These are phyloP conservation scores for Catocala nupta DNA, from an alignment of 2,888 invertebrate genomes.

Conservation along the genomic window DNA sequence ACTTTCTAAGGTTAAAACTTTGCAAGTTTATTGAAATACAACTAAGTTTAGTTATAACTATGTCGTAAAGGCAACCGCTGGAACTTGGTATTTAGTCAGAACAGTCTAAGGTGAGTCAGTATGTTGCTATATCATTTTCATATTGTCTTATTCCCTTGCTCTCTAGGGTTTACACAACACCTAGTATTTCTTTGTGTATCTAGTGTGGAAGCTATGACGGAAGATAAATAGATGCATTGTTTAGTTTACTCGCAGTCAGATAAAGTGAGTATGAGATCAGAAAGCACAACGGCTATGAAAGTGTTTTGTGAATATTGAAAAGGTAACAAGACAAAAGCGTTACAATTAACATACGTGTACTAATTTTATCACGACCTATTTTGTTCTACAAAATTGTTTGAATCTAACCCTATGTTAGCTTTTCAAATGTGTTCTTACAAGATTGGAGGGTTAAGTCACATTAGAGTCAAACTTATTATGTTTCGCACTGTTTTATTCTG, in stretches of 20 bases:
- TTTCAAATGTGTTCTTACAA: too few species aligned
- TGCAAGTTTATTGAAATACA: slow-evolving; percentile 38
- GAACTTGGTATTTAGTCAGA: slow-evolving; percentile 31
- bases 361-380: too few species aligned
- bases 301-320: not conserved
- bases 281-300: not conserved
- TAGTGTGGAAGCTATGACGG: not conserved
- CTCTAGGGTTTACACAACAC: not conserved
- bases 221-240: slow-evolving; percentile 11
- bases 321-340: too few species aligned
- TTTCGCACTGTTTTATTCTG: too few species aligned
- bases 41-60: slow-evolving; percentile 28
- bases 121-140: slow-evolving; percentile 11
- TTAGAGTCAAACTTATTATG: too few species aligned
- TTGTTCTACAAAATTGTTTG: too few species aligned
- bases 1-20: slow-evolving; percentile 35
- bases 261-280: slow-evolving; percentile 3
- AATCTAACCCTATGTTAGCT: too few species aligned
- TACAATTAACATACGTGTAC: too few species aligned
- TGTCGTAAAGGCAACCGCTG: slow-evolving; percentile 30
- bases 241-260: slow-evolving; percentile 6
- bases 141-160: not conserved
- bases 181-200: not conserved
- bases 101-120: too few species aligned
- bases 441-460: too few species aligned